Evolutionary conservation across 2,797 vertebrate genomes (phyloP).

Genomic region (Coranthus polyacanthus): DNA sequence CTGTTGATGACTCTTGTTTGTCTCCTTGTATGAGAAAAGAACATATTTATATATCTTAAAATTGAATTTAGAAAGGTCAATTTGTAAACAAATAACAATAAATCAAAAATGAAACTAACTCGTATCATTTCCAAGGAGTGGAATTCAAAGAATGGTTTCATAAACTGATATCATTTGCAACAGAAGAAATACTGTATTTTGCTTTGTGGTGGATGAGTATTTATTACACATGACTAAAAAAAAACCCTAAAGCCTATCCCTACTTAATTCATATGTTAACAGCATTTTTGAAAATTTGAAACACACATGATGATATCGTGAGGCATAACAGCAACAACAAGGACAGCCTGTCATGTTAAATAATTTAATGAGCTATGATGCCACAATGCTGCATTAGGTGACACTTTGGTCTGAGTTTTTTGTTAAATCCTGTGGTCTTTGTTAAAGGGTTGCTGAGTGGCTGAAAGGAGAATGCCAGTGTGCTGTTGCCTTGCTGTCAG

Average conservation of each 20-base stretch:
- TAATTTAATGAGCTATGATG: slow-evolving; percentile 55
- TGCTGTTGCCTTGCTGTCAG: slow-evolving; percentile 79
- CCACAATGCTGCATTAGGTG: slow-evolving; percentile 54
- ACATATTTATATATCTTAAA: slow-evolving; percentile 93
- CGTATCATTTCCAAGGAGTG: slow-evolving; percentile 58
- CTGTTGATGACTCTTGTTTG: slow-evolving; percentile 93
- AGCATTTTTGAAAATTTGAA: slow-evolving; percentile 1
- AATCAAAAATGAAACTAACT: slow-evolving; percentile 75
- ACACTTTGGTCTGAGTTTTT: slow-evolving; percentile 66
- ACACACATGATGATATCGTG: slow-evolving; percentile 28
- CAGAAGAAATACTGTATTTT: slow-evolving; percentile 2
- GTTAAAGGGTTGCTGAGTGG: slow-evolving; percentile 71
- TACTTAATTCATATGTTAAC: slow-evolving; percentile 37
- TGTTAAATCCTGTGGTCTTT: slow-evolving; percentile 72
- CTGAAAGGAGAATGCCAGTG: slow-evolving; percentile 74
- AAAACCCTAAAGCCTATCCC: not conserved
- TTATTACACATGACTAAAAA: not conserved
- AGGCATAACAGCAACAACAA: slow-evolving; percentile 34
- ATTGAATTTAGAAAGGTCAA: slow-evolving; percentile 98
- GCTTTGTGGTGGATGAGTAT: not conserved
- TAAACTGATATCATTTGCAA: slow-evolving; percentile 8
- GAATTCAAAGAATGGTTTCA: slow-evolving; percentile 46
- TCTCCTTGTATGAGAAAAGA: slow-evolving; percentile 91
- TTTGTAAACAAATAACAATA: slow-evolving; percentile 89
- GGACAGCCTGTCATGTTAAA: slow-evolving; percentile 71